A percentile compares a stretch with the other conserved stretches of the same genome.
Conservation (phyloP, 2,888 invertebrate species). For the Heliconius hortense region DNA sequence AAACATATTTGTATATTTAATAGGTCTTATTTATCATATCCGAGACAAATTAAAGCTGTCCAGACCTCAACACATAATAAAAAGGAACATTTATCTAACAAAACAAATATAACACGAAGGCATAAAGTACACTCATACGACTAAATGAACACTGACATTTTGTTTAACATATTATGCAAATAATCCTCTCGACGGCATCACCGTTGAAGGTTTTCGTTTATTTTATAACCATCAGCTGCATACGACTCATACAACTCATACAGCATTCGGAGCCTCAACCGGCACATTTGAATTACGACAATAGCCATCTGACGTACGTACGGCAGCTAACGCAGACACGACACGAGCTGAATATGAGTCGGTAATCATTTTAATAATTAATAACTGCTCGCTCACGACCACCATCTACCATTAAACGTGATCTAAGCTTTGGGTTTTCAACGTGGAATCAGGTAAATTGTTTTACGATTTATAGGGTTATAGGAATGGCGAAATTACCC, state of each 20-base stretch:
- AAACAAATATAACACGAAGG: constrained; percentile 1
- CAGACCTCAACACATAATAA: not conserved
- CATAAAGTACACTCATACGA: not conserved
- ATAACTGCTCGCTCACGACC: constrained; percentile 72
- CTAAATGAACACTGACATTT: constrained; percentile 16
- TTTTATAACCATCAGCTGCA: constrained; percentile 21
- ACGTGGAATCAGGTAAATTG: constrained; percentile 62
- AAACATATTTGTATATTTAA: not conserved
- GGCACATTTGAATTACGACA: constrained; percentile 40
- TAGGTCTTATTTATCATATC: not conserved
- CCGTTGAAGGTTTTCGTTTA: constrained; percentile 18
- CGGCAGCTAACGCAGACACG: constrained; percentile 42
- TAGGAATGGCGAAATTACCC: constrained; percentile 77
- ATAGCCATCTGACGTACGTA: constrained; percentile 41
- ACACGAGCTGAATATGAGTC: constrained; percentile 59
- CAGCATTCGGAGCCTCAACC: constrained; percentile 29
- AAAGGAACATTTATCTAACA: not conserved
- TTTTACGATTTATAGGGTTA: constrained; percentile 78
- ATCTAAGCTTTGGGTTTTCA: constrained; percentile 58
- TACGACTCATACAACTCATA: constrained; percentile 24
- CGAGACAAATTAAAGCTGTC: not conserved
- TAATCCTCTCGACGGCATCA: constrained; percentile 8
- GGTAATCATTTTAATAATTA: constrained; percentile 74
- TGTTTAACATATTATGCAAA: constrained; percentile 26
- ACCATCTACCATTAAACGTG: constrained; percentile 61